Conservation (phyloP, 2,888 invertebrate genomes). For the Eustalomyia histrio region DNA sequence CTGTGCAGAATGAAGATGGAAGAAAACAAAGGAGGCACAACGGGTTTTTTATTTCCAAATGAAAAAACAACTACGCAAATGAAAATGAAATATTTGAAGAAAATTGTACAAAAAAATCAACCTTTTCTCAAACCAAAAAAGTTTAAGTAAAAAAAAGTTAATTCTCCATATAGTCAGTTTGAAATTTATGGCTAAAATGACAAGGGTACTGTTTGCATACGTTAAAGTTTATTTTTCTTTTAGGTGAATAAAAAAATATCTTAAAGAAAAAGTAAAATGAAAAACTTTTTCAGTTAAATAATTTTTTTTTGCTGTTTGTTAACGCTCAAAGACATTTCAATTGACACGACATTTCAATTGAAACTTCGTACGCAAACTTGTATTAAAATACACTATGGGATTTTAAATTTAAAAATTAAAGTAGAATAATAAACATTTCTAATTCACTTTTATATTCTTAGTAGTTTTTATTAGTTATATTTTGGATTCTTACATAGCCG, state of each 20-base stretch:
- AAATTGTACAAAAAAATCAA: not conserved
- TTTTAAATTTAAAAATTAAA: too few relatives aligned
- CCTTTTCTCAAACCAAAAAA: not conserved
- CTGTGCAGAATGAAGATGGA: not conserved
- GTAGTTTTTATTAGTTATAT: too few relatives aligned
- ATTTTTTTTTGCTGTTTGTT: not conserved
- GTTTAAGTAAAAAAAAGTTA: conserved; percentile 20
- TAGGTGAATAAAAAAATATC: not conserved
- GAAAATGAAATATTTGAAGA: not conserved
- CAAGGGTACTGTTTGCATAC: not conserved
- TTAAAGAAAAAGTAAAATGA: not conserved
- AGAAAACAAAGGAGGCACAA: not conserved
- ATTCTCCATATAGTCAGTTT: conserved; percentile 3
- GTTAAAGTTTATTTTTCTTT: not conserved
- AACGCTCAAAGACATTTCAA: not conserved
- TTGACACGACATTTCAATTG: not conserved
- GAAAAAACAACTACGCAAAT: not conserved
- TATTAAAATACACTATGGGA: not conserved
- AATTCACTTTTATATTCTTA: too few relatives aligned
- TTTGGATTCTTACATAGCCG: too few relatives aligned
- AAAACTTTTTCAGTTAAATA: not conserved
- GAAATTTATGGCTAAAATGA: not conserved
- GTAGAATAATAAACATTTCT: too few relatives aligned
- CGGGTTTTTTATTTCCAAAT: conserved; percentile 3
- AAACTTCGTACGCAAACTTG: not conserved